Percentiles rank a stretch among this genome's conserved stretches.
phyloP scores from a whole-genome alignment of 2,888 invertebrate species.

The Pristionchus fissidentatus region DNA sequence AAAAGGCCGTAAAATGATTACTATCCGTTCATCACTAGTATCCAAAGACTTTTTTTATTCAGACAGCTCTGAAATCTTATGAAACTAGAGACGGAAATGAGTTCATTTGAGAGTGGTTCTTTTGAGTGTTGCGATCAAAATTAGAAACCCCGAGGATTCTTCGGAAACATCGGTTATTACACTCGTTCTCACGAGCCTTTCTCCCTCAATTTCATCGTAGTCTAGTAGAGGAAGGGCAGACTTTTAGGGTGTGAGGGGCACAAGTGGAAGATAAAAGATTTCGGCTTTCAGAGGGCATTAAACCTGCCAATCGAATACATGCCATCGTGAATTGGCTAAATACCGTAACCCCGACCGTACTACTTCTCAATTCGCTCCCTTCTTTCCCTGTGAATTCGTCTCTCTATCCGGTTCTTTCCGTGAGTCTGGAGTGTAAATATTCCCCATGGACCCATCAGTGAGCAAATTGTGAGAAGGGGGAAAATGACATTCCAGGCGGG shows the following conservation, averaged over 20 bases:
- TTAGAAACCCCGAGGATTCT: not conserved
- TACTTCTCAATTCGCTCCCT: not conserved
- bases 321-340: not conserved
- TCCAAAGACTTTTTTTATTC: too few species aligned
- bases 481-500: not conserved
- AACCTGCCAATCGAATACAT: not conserved
- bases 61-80: too few species aligned
- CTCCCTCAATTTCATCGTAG: constrained; percentile 27
- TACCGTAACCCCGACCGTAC: not conserved
- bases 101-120: not conserved
- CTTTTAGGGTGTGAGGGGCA: constrained; percentile 10
- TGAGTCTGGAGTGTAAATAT: constrained; percentile 23
- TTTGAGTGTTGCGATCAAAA: not conserved
- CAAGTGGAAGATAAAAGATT: not conserved
- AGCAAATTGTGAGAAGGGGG: constrained; percentile 4
- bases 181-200: constrained; percentile 21
- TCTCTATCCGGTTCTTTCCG: not conserved
- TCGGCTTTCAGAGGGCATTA: not conserved
- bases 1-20: too few species aligned
- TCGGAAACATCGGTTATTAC: constrained; percentile 13
- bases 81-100: not conserved
- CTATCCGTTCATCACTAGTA: too few species aligned
- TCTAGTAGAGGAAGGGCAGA: not conserved
- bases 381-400: not conserved
- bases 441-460: constrained; percentile 29